Evolutionary conservation across 2,797 vertebrate genomes (phyloP).

Genomic region (Nannoperca obscura): DNA sequence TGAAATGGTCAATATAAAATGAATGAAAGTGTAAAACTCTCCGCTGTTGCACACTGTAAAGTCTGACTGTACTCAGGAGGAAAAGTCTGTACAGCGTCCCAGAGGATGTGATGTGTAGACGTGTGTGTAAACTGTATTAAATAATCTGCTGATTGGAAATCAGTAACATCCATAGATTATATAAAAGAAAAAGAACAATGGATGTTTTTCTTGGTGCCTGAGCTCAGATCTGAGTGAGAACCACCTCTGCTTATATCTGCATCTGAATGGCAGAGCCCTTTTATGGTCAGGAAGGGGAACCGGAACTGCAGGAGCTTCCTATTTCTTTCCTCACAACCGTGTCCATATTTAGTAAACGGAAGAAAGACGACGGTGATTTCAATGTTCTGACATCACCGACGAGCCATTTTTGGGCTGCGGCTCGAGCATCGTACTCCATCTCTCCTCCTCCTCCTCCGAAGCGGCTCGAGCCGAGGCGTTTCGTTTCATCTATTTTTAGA

Average conservation of each 20-base stretch:
- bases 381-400: slow-evolving; percentile 75
- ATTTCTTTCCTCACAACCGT: slow-evolving; percentile 5
- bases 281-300: slow-evolving; percentile 73
- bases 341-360: slow-evolving; percentile 75
- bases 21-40: neutral
- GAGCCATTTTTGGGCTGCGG: slow-evolving; percentile 77
- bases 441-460: slow-evolving; percentile 45
- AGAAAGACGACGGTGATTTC: slow-evolving; percentile 60
- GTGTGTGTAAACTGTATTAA: neutral
- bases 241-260: slow-evolving; percentile 41
- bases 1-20: too few species aligned
- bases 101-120: neutral
- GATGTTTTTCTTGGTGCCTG: slow-evolving; percentile 11
- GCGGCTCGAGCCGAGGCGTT: slow-evolving; percentile 59
- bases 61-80: neutral
- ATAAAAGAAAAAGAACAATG: neutral
- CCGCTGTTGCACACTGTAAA: neutral
- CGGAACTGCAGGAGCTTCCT: slow-evolving; percentile 82
- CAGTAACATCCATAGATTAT: neutral
- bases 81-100: too few species aligned
- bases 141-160: neutral
- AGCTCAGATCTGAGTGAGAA: slow-evolving; percentile 10
- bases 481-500: slow-evolving; percentile 83
- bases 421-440: slow-evolving; percentile 28
- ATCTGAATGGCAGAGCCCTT: slow-evolving; percentile 60